phyloP scores from a whole-genome alignment of 2,113 vertebrate species.

The Amphiprion percula region DNA sequence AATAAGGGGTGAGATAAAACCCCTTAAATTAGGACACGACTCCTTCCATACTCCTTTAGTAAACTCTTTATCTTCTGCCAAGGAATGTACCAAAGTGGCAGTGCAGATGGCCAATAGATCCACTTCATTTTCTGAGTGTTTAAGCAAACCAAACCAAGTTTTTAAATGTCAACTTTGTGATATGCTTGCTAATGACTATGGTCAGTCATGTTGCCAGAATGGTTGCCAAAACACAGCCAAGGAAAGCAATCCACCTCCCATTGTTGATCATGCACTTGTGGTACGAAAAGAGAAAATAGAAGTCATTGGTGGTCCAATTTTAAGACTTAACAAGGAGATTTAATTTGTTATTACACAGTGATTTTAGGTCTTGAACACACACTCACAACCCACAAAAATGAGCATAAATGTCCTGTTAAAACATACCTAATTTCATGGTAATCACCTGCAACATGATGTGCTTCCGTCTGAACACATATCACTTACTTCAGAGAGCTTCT shows the following conservation, averaged over 20 bases:
- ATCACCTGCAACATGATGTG: slow-evolving; percentile 13
- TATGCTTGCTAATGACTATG: slow-evolving; percentile 13
- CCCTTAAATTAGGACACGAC: slow-evolving; percentile 73
- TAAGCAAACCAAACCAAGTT: not conserved
- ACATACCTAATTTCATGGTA: not conserved
- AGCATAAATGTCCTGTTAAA: not conserved
- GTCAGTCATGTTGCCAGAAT: not conserved
- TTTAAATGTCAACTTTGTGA: slow-evolving; percentile 19
- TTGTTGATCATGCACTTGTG: slow-evolving; percentile 27
- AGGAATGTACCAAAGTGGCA: slow-evolving; percentile 41
- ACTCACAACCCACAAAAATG: slow-evolving; percentile 11
- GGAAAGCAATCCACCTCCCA: slow-evolving; percentile 12
- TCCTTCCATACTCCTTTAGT: slow-evolving; percentile 52
- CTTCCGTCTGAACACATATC: slow-evolving; percentile 1
- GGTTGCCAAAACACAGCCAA: not conserved
- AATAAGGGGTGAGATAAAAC: slow-evolving; percentile 82
- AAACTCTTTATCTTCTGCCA: slow-evolving; percentile 69
- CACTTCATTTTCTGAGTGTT: not conserved
- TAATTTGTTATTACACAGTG: slow-evolving; percentile 6
- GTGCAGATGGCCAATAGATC: slow-evolving; percentile 22
- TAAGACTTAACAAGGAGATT: slow-evolving; percentile 9
- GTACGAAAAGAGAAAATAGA: not conserved
- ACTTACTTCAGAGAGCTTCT: not conserved
- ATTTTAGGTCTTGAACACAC: not conserved
- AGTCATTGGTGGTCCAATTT: slow-evolving; percentile 19